phyloP scores from a whole-genome alignment of 2,888 invertebrate genomes.

The Sinotaia quadrata region DNA sequence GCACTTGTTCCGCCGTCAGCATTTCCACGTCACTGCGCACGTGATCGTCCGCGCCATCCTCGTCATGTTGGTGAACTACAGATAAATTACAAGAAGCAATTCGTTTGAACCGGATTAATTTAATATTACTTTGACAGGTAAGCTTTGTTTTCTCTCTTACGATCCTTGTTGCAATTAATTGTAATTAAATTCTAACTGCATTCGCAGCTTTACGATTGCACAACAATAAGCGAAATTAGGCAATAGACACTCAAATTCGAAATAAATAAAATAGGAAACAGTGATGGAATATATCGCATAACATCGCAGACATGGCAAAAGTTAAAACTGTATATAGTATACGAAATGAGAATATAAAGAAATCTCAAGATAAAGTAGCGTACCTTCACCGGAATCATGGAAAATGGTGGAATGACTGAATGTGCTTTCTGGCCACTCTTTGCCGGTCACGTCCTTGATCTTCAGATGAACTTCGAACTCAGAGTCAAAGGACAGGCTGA shows the following conservation, averaged over 20 bases:
- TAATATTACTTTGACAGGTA: background rate
- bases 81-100: background rate
- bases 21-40: constrained; percentile 34
- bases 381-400: constrained; percentile 31
- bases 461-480: constrained; percentile 25
- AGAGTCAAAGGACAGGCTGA: constrained; percentile 34
- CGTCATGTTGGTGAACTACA: constrained; percentile 5
- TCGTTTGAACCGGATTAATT: background rate
- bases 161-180: too few species aligned
- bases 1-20: constrained; percentile 33
- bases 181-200: too few species aligned
- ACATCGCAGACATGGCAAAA: too few species aligned
- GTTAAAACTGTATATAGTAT: too few species aligned
- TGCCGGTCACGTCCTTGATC: constrained; percentile 29
- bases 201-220: too few species aligned
- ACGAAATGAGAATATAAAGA: too few species aligned
- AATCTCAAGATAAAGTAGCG: too few species aligned
- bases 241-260: too few species aligned
- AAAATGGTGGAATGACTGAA: constrained; percentile 32
- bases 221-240: too few species aligned
- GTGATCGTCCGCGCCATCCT: background rate
- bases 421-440: constrained; percentile 16
- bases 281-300: too few species aligned
- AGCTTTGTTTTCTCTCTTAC: background rate
- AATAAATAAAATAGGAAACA: too few species aligned